These are phyloP conservation scores for Sebastes iracundus DNA, from an alignment of 2,797 vertebrate genomes.

Conservation along the genomic window DNA sequence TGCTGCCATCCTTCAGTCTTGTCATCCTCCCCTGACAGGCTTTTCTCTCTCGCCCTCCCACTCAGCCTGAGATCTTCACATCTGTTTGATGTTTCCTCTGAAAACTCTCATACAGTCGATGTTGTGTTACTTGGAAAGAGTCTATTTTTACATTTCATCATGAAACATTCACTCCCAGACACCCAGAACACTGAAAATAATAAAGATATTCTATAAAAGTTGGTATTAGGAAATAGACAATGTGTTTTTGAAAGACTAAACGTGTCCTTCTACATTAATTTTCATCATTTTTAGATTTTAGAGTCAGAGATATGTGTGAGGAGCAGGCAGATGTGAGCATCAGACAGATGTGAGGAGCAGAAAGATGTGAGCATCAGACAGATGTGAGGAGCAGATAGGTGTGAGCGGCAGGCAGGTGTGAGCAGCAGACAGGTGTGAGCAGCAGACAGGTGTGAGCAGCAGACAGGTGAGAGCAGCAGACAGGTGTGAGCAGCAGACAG, in stretches of 20 bases:
- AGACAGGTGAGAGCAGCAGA: too few relatives aligned
- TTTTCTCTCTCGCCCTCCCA: slow-evolving; percentile 1
- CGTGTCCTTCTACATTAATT: neutral
- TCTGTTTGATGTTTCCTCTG: neutral
- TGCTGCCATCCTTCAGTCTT: slow-evolving; percentile 1
- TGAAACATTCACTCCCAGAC: neutral
- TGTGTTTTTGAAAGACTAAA: neutral
- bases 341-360: too few relatives aligned
- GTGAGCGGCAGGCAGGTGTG: too few relatives aligned
- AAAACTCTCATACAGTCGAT: neutral
- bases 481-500: too few relatives aligned
- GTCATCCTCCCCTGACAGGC: slow-evolving; percentile 19
- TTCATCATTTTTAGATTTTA: neutral
- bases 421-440: too few relatives aligned
- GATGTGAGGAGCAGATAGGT: too few relatives aligned
- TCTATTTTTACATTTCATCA: neutral
- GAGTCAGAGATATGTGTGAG: neutral
- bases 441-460: too few relatives aligned
- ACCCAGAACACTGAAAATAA: neutral
- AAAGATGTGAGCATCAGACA: too few relatives aligned
- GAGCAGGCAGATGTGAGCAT: neutral
- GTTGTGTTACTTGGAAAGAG: neutral
- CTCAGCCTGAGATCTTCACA: slow-evolving; percentile 9
- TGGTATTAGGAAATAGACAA: neutral
- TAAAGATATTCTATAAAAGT: neutral